Evolutionary conservation across 1,140 invertebrate genomes (phyloP), one percentile per base, ranked within the genome.

Genomic region (Cyphomyrmex costatus): DNA sequence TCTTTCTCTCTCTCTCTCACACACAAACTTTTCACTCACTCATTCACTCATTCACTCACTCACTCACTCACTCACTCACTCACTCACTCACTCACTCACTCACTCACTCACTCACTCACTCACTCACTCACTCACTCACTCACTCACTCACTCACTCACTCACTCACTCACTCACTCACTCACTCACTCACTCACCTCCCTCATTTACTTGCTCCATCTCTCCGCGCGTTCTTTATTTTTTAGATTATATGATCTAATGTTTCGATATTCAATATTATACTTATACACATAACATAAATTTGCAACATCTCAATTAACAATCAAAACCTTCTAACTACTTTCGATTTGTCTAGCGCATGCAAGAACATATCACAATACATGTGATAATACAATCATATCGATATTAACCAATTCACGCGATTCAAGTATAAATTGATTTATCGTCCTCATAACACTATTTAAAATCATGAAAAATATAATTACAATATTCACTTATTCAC

Each of bases 401-500:
- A 73, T n/a, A 21, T 68, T 68, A 68, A 79, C 3, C 7, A 51
- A 68, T 42, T 33, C 7, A 27, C 6, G 30, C 10, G 16, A 27
- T 79, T 36, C 30, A 33, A 60, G 56, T 56, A 61, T 19, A 70
- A 61, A 60, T 58, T 27, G 56, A 53, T 66, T 82, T 36, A 79
- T 68, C 56, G 21, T 68, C 8, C 1, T 61, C 24, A 19, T 76
- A 63, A 89, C 65, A n/a, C 3, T 77, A n/a, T 79, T 77, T 51
- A 78, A 86, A 77, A 58, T 56, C 3, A 79, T 88, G 42, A 58
- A 83, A 84, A 84, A 76, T 36, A 76, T 83, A 66, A 89, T 77
- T 84, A 89, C 82, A 87, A 53, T 82, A 86, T 84, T 68, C 80
- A 89, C 66, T 83, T 79, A 61, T 53, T 71, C 68, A 61, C 61